These are phyloP conservation scores for Noctua janthina DNA, from an alignment of 2,888 invertebrate genomes.

Conservation along the genomic window DNA sequence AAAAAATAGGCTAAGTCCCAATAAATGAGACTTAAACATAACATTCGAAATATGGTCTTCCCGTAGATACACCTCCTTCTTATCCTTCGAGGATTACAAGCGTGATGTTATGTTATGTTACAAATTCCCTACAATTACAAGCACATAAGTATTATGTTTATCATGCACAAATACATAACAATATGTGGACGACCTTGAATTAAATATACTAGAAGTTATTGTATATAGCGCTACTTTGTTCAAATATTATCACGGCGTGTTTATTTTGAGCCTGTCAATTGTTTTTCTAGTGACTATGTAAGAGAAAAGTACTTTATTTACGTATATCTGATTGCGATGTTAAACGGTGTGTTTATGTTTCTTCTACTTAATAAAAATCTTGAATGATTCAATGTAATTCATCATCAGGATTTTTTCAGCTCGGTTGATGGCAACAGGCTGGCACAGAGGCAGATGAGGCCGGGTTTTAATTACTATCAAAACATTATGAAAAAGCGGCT, in stretches of 20 bases:
- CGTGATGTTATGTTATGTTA: neutral
- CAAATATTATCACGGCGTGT: conserved; percentile 45
- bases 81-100: neutral
- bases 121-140: conserved; percentile 3
- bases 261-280: conserved; percentile 40
- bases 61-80: neutral
- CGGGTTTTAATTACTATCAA: neutral
- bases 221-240: neutral
- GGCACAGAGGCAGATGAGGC: no score
- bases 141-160: conserved; percentile 2
- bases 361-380: neutral
- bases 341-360: neutral
- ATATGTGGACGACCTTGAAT: conserved; percentile 39
- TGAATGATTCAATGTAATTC: neutral
- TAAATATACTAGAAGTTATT: conserved; percentile 23
- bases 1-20: neutral
- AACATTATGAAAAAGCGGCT: neutral
- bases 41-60: neutral
- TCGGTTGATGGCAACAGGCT: neutral
- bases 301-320: neutral
- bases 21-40: neutral
- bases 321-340: neutral
- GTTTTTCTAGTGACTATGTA: conserved; percentile 25
- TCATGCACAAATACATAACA: conserved; percentile 13
- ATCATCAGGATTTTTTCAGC: neutral